Conservation (phyloP, 1,140 invertebrate species). For the Calosoma granatense region DNA sequence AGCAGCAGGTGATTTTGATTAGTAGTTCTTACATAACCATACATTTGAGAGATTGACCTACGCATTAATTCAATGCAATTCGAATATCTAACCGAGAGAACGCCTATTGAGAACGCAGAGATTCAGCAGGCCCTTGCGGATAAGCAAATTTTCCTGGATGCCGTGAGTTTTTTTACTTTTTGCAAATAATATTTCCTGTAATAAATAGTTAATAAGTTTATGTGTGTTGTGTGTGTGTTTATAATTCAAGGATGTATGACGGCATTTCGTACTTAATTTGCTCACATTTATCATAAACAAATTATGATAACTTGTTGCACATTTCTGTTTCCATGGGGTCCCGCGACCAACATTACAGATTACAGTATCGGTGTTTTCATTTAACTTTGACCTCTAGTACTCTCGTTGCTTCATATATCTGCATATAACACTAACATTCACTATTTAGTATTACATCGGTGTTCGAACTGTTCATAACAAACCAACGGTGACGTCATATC, state of each 20-base stretch:
- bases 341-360: background rate
- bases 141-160: background rate
- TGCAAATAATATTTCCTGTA: too few relatives aligned
- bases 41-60: too few relatives aligned
- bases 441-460: too few relatives aligned
- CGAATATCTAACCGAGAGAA: too few relatives aligned
- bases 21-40: too few relatives aligned
- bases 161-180: background rate
- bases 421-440: too few relatives aligned
- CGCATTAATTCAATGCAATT: too few relatives aligned
- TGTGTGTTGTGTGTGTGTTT: background rate
- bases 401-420: background rate
- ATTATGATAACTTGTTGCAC: background rate
- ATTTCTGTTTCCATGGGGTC: background rate
- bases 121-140: too few relatives aligned
- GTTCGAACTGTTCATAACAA: background rate
- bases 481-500: background rate
- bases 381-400: background rate
- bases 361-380: background rate
- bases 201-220: too few relatives aligned
- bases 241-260: background rate
- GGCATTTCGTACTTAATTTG: too few relatives aligned
- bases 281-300: too few relatives aligned
- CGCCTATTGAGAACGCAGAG: background rate
- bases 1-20: too few relatives aligned